Percentiles rank a stretch among this genome's conserved stretches.
Evolutionary conservation across 2,888 invertebrate species (phyloP).

Genomic region (Phragmatobia fuliginosa): DNA sequence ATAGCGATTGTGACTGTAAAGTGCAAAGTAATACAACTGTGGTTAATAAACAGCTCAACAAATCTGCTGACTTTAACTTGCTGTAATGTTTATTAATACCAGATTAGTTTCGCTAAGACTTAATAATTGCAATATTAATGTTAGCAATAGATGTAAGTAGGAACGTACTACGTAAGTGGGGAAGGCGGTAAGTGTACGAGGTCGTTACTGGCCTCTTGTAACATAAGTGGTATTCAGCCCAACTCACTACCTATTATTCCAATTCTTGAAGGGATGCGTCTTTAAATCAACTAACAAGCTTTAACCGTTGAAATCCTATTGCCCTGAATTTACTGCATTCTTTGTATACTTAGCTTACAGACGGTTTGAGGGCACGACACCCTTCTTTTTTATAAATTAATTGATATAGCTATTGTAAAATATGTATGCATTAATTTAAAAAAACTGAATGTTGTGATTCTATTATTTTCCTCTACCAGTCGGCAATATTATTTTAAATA

Average conservation of each 20-base stretch:
- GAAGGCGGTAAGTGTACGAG: constrained; percentile 64
- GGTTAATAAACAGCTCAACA: constrained; percentile 11
- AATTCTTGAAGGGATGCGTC: constrained; percentile 44
- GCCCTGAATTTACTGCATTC: constrained; percentile 35
- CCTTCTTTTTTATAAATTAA: background rate
- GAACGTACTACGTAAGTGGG: constrained; percentile 25
- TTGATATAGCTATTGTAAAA: background rate
- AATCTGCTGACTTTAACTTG: background rate
- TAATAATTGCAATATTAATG: constrained; percentile 19
- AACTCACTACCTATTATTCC: constrained; percentile 41
- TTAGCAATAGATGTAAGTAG: constrained; percentile 23
- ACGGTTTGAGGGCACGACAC: background rate
- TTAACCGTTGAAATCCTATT: constrained; percentile 42
- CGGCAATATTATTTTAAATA: too few relatives aligned
- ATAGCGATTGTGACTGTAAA: constrained; percentile 6
- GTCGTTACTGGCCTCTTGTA: constrained; percentile 46
- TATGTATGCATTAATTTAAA: background rate
- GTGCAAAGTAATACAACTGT: constrained; percentile 1
- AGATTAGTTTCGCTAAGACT: constrained; percentile 4
- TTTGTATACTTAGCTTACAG: constrained; percentile 12
- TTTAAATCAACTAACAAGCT: constrained; percentile 43
- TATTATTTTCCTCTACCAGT: too few relatives aligned
- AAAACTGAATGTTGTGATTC: too few relatives aligned
- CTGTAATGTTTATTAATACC: background rate
- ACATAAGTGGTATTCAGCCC: constrained; percentile 57